Base-by-base conservation (phyloP, 2,113 vertebrate genomes). In the Dipodomys stephensi region DNA sequence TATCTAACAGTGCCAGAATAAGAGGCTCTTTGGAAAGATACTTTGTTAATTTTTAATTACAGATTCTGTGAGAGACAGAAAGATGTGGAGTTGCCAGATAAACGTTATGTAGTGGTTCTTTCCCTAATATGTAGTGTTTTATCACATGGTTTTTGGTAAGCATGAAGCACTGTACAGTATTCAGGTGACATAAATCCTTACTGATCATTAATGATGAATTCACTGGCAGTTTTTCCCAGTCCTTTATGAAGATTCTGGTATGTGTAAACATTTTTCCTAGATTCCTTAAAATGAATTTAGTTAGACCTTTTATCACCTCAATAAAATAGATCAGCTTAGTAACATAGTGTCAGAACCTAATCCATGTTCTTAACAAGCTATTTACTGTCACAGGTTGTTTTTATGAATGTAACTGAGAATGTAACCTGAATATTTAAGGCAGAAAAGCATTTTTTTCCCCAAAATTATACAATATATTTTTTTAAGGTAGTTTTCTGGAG, bases 41-140 rank as follows among this genome's bases (percentile, higher is more conserved):
- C 79, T 94, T 74, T 79, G 2, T 96, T 94, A 93, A 86, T 76
- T 93, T 87, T 90, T 83, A 74, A 84, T 95, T 93, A 46, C 71
- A 27, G 82, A 19, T 76, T 67, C n/a, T 92, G 4, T 69, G 39
- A 32, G 44, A 94, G 23, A 78, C 25, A 92, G 79, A 90, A 65
- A 94, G 7, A 46, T 74, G 7, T 62, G 25, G 22, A 74, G 9
- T 93, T 95, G 73, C 27, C n/a, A 97, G 53, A 39, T 90, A 84
- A 39, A 60, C 69, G 69, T 82, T 89, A 53, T 35, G 5, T 89
- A 30, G 20, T 83, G 1, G 83, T 1, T 73, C 23, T 83, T 32
- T 78, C 53, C 20, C 71, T 93, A 93, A 20, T 92, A 80, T 27
- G 71, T 79, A 86, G 60, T 0, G 62, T 20, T 85, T 95, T 79